These are phyloP conservation scores for Nilaparvata lugens DNA, from an alignment of 1,140 invertebrate species.

Conservation along the genomic window DNA sequence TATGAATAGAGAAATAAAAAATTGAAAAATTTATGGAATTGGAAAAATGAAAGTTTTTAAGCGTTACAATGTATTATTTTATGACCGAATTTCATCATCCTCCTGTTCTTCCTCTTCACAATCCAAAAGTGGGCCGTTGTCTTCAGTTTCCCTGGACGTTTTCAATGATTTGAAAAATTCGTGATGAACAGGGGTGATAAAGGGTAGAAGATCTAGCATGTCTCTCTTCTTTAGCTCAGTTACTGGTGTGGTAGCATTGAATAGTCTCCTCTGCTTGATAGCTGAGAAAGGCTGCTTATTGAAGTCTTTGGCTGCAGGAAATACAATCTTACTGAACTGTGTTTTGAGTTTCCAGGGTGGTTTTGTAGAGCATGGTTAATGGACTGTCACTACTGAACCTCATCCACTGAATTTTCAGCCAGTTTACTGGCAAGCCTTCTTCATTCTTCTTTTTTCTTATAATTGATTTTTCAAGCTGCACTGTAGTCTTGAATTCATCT, in stretches of 20 bases:
- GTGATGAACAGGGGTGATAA: conserved; percentile 4
- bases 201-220: conserved; percentile 10
- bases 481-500: conserved; percentile 13
- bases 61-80: too few species aligned
- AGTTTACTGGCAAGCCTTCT: conserved; percentile 11
- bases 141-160: too few species aligned
- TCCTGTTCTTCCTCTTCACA: too few species aligned
- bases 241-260: neutral
- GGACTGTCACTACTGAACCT: conserved; percentile 12
- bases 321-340: neutral
- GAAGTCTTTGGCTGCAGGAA: conserved; percentile 7
- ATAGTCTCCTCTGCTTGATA: neutral
- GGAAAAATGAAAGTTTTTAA: too few species aligned
- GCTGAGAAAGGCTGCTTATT: neutral
- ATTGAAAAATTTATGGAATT: too few species aligned
- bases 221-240: conserved; percentile 12
- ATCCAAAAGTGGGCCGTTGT: too few species aligned
- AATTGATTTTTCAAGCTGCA: conserved; percentile 9
- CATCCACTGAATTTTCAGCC: conserved; percentile 13
- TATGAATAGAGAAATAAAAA: too few species aligned
- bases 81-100: too few species aligned
- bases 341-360: conserved; percentile 1
- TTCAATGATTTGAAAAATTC: too few species aligned
- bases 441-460: conserved; percentile 8
- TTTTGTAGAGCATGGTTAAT: conserved; percentile 15